These are phyloP conservation scores for Columba guinea DNA, from an alignment of 2,797 vertebrate genomes.

Conservation along the genomic window DNA sequence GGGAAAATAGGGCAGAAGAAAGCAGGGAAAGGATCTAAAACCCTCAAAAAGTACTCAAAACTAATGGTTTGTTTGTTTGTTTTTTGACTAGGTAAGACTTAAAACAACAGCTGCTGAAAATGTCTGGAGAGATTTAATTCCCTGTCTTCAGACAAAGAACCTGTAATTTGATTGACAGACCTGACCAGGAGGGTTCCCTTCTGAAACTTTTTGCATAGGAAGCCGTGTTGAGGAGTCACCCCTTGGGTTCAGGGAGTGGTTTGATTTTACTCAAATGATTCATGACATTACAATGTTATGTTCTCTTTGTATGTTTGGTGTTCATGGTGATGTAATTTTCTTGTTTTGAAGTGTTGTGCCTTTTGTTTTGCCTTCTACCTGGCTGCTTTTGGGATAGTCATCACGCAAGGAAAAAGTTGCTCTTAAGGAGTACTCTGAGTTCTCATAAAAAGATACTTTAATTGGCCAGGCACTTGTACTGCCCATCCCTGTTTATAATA, in stretches of 20 bases:
- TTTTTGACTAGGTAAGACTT: neutral
- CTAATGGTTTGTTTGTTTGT: neutral
- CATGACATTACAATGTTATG: neutral
- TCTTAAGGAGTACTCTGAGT: neutral
- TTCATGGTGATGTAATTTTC: neutral
- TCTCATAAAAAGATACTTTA: slow-evolving; percentile 21
- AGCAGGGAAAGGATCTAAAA: neutral
- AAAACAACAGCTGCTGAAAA: neutral
- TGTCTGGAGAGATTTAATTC: neutral
- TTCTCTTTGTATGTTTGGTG: slow-evolving; percentile 14
- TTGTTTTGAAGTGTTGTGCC: neutral
- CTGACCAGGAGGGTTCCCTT: neutral
- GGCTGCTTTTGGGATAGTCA: neutral
- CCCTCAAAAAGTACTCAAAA: neutral
- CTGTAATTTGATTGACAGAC: neutral
- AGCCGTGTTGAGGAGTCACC: neutral
- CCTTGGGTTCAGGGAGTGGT: neutral
- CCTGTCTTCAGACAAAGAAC: neutral
- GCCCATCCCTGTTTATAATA: slow-evolving; percentile 16
- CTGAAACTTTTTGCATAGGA: neutral
- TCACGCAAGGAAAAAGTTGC: neutral
- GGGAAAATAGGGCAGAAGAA: neutral
- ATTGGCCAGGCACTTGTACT: neutral
- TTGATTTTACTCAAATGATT: slow-evolving; percentile 22
- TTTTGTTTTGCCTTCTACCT: slow-evolving; percentile 11